Base-by-base conservation (phyloP, 2,797 vertebrate species). In the Acestrorhynchus altus region DNA sequence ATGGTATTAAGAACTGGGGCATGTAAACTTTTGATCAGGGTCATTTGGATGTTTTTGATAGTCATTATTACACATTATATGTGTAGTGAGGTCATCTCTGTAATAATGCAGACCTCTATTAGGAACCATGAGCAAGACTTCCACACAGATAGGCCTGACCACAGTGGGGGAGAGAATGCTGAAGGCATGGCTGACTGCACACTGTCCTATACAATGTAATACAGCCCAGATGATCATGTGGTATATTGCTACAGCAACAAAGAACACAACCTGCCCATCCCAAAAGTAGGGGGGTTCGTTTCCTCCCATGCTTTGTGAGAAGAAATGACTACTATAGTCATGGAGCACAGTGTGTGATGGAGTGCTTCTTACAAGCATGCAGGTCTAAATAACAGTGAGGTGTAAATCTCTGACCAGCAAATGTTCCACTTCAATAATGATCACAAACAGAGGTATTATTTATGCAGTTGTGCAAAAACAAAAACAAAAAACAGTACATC, bases 201-300 rank as follows among this genome's bases (percentile, higher is more conserved):
- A 89, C 89, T 88, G 90, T 92, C 89, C 88, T 61, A 91, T 93
- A 96, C 95, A 97, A 97, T 96, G 95, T 95, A 97, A 97, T 96
- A 96, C 63, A 24, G 61, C 44, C 44, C 94, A 96, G 94, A 93
- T 94, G 93, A 95, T 97, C 96, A 97, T 96, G 97, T 98, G 96
- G 93, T 95, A 89, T 86, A 96, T 97, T 96, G 86, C 96, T 93
- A 98, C 97, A 92, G 96, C 82, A 96, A 94, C 95, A 89, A 90
- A 94, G 95, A 94, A 95, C 95, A 94, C 93, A 94, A 94, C 93
- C 93, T 94, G 94, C 90, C 78, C 84, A 91, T 91, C 77, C 91
- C 92, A 94, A 95, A 96, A 94, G 93, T 93, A 95, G 90, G 93
- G 83, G 89, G 91, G 93, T 93, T 89, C 92, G 72, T 76, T 59